phyloP scores from a whole-genome alignment of 2,797 vertebrate genomes.

The Lepus townsendii region DNA sequence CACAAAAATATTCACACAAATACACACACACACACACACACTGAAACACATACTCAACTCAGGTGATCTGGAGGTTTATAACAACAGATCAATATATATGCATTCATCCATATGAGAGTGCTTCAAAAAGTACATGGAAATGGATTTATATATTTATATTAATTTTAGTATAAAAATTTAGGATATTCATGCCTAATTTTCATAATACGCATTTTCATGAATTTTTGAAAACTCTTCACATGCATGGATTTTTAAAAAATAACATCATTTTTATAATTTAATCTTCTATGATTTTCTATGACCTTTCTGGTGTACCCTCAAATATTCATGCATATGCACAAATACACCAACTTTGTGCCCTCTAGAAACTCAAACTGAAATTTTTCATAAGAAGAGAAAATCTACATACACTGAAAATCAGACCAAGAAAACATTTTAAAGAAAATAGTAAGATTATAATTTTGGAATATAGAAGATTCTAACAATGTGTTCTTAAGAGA shows the following conservation, averaged over 20 bases:
- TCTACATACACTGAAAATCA: background rate
- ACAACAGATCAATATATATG: background rate
- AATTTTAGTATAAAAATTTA: background rate
- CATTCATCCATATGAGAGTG: background rate
- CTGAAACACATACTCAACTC: background rate
- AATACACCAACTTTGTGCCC: background rate
- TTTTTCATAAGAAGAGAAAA: constrained; percentile 7
- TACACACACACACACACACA: too few species aligned
- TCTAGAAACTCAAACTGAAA: background rate
- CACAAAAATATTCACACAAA: background rate
- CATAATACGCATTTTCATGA: too few species aligned
- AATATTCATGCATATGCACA: background rate
- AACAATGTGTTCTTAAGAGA: background rate
- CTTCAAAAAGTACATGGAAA: background rate
- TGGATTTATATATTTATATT: background rate
- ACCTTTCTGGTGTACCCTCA: too few species aligned
- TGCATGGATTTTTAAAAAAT: too few species aligned
- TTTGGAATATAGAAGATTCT: background rate
- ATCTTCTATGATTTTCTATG: too few species aligned
- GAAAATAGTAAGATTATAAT: background rate
- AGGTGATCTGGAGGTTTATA: background rate
- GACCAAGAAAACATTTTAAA: background rate
- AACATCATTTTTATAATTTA: too few species aligned
- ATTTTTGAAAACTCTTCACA: too few species aligned
- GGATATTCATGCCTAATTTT: too few species aligned